Base-by-base conservation (phyloP, 1,140 invertebrate genomes). In the Drosophila insularis region DNA sequence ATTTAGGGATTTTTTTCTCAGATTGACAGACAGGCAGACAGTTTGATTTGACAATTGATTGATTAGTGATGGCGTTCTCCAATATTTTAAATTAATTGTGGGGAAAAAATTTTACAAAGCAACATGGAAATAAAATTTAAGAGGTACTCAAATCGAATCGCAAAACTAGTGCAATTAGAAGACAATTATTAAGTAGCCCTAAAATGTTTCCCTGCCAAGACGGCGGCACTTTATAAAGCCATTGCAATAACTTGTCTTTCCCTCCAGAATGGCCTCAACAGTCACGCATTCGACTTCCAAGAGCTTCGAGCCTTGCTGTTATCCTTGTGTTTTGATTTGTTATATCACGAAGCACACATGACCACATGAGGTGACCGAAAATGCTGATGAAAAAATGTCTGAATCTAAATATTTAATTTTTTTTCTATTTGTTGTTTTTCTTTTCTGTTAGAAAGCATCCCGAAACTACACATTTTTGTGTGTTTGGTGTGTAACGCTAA, bases 1-100 rank as follows among this genome's bases (percentile, higher is more conserved):
- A 35, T n/a, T n/a, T 10, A 56, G 23, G n/a, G 14, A 11, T 35
- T 8, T 2, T 35, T 35, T 10, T n/a, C n/a, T 13, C 21, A 21
- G 21, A 21, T 56, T 11, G 32, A 10, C n/a, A 14, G 32, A 10
- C n/a, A n/a, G 32, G 5, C 59, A 69, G 72, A 74, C 73, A 76
- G 73, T 75, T 76, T 75, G 63, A 75, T 75, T 75, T 75, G 73
- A 75, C 73, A 68, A 59, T 69, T 76, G 74, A 76, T 76, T 76
- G 74, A 76, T 76, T 76, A 76, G 72, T 69, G 72, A 35, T 35
- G 32, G 32, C 70, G 71, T 64, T 55, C 64, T 66, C 76, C 65
- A 59, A 11, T 13, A 17, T 63, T 76, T 53, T 35, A 63, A 75
- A 76, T 59, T 55, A 74, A 68, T 74, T 53, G 23, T 54, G 39